Evolutionary conservation across 2,888 invertebrate genomes (phyloP).

Genomic region (Acronicta leporina): DNA sequence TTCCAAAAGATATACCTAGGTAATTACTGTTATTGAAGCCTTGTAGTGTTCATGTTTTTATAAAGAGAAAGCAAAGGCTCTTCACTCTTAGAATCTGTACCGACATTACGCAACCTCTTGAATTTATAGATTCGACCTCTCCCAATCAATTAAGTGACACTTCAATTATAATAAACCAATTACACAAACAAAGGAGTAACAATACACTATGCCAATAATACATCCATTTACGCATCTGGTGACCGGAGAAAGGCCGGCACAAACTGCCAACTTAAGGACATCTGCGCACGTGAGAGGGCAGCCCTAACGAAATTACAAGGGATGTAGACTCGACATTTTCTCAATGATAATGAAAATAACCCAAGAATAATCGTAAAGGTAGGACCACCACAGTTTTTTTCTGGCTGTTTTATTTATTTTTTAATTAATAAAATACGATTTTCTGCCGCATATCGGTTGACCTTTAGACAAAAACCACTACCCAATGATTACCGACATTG

Average conservation of each 20-base stretch:
- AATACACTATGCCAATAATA: slow-evolving; percentile 38
- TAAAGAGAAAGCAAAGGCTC: too few relatives aligned
- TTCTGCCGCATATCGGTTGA: too few relatives aligned
- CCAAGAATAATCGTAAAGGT: slow-evolving; percentile 23
- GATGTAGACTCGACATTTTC: slow-evolving; percentile 38
- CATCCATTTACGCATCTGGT: slow-evolving; percentile 48
- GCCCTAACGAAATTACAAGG: slow-evolving; percentile 50
- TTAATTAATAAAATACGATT: too few relatives aligned
- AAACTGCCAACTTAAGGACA: slow-evolving; percentile 45
- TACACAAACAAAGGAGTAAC: slow-evolving; percentile 45
- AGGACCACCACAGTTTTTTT: neutral
- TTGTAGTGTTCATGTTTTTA: too few relatives aligned
- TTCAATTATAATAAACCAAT: slow-evolving; percentile 41
- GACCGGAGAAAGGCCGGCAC: slow-evolving; percentile 33
- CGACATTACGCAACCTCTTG: neutral
- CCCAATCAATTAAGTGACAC: slow-evolving; percentile 28
- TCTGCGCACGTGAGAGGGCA: slow-evolving; percentile 39
- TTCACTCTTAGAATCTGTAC: neutral
- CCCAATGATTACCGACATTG: too few relatives aligned
- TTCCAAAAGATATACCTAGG: too few relatives aligned
- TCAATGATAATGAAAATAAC: slow-evolving; percentile 48
- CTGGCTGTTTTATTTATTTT: neutral
- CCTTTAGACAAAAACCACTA: too few relatives aligned
- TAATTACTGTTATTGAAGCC: too few relatives aligned
- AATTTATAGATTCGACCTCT: slow-evolving; percentile 21